Conservation (phyloP, 2,888 invertebrate species). For the Parthenolecanium corni region DNA sequence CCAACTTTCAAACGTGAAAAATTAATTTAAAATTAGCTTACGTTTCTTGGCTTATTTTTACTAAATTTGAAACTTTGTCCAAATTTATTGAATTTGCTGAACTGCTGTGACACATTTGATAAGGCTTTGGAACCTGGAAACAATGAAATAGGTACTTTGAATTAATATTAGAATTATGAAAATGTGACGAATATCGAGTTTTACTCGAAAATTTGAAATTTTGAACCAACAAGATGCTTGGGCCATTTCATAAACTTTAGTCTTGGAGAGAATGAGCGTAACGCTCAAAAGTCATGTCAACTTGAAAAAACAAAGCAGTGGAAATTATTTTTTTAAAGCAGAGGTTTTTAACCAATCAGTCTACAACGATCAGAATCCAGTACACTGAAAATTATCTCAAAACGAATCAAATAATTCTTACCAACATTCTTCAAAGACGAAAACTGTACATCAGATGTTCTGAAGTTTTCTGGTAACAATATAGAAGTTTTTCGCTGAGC, state of each 20-base stretch:
- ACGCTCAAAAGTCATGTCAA: too few species aligned
- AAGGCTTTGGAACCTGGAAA: slow-evolving; percentile 69
- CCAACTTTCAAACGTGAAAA: too few species aligned
- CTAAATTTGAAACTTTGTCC: slow-evolving; percentile 52
- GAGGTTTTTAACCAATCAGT: too few species aligned
- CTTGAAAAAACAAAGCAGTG: too few species aligned
- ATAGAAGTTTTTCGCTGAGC: slow-evolving; percentile 14
- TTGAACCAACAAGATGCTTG: too few species aligned
- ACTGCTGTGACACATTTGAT: slow-evolving; percentile 74
- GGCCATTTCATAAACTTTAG: too few species aligned
- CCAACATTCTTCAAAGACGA: slow-evolving; percentile 63
- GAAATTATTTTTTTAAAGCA: too few species aligned
- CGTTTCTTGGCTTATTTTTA: slow-evolving; percentile 18
- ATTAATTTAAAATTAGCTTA: not conserved
- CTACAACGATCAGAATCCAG: too few species aligned
- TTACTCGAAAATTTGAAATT: too few species aligned
- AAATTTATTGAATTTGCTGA: slow-evolving; percentile 68
- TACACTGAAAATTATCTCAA: too few species aligned
- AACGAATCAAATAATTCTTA: slow-evolving; percentile 41
- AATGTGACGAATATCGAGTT: not conserved
- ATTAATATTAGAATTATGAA: not conserved
- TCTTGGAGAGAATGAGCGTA: too few species aligned
- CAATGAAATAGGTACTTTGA: not conserved
- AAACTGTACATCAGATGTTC: slow-evolving; percentile 72
- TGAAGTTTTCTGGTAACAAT: slow-evolving; percentile 15